A percentile compares a stretch with the other conserved stretches of the same genome.
phyloP scores from a whole-genome alignment of 1,140 invertebrate genomes.

The Bacillus rossius region DNA sequence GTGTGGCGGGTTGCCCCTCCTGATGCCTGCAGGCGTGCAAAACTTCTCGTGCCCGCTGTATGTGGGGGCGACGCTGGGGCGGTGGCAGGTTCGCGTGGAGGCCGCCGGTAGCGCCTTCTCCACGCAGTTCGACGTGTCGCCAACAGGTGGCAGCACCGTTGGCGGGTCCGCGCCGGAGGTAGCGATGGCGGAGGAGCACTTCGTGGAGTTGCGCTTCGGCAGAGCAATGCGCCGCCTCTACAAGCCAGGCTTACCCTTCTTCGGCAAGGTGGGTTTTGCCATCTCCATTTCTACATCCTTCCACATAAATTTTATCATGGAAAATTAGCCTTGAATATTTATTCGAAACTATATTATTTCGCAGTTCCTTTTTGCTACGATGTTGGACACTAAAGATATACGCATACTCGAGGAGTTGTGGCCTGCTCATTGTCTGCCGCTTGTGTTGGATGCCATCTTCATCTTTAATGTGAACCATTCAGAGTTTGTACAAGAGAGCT shows the following conservation, averaged over 20 bases:
- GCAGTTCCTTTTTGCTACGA: no score
- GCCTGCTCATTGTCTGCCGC: no score
- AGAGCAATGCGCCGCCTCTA: constrained; percentile 54
- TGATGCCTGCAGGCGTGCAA: constrained; percentile 51
- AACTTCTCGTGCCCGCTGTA: constrained; percentile 48
- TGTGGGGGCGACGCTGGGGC: constrained; percentile 44
- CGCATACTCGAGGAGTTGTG: no score
- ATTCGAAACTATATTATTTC: no score
- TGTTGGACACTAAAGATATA: no score
- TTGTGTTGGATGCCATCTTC: no score
- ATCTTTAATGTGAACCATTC: no score
- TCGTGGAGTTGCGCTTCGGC: constrained; percentile 55
- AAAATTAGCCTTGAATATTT: no score
- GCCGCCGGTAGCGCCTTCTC: constrained; percentile 48
- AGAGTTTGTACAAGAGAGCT: no score
- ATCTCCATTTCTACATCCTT: no score
- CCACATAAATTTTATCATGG: no score
- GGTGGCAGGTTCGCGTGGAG: constrained; percentile 50
- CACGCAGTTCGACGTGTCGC: constrained; percentile 41
- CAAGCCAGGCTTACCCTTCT: constrained; percentile 57
- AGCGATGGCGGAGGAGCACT: constrained; percentile 57
- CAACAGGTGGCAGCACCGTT: constrained; percentile 22
- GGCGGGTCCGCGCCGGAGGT: constrained; percentile 37
- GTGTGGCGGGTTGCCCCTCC: constrained; percentile 54
- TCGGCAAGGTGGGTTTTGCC: constrained; percentile 49